Conservation (phyloP, 2,888 invertebrate genomes). For the Beris chalybata region DNA sequence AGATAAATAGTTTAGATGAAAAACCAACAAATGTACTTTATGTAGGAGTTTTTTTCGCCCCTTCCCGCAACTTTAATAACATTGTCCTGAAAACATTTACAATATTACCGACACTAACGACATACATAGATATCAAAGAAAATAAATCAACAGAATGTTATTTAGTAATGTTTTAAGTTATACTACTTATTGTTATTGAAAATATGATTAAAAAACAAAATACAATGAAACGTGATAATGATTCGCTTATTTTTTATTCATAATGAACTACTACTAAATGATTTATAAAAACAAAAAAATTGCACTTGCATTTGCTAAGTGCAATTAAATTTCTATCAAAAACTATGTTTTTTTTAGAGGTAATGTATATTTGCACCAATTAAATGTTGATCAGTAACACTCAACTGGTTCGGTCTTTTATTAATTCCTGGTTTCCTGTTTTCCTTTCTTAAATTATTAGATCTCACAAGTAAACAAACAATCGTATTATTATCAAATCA, state of each 20-base stretch:
- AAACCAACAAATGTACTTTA: background rate
- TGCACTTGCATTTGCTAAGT: conserved; percentile 9
- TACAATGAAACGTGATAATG: conserved; percentile 33
- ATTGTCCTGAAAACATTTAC: background rate
- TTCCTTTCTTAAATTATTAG: too few species aligned
- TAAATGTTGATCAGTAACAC: conserved; percentile 28
- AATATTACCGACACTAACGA: background rate
- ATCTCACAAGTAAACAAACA: too few species aligned
- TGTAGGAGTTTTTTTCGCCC: background rate
- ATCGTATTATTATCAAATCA: too few species aligned
- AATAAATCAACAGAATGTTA: conserved; percentile 24
- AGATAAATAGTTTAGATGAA: conserved; percentile 1
- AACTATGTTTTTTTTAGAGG: conserved; percentile 30
- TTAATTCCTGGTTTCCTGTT: too few species aligned
- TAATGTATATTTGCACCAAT: conserved; percentile 37
- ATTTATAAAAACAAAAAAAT: conserved; percentile 5
- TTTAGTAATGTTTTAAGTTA: conserved; percentile 31
- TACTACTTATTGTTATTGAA: conserved; percentile 19
- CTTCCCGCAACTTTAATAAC: background rate
- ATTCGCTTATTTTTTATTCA: conserved; percentile 31
- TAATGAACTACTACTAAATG: conserved; percentile 1
- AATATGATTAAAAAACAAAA: conserved; percentile 19
- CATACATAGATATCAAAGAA: background rate
- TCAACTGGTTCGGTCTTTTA: background rate
- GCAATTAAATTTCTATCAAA: background rate